phyloP scores from a whole-genome alignment of 2,113 vertebrate species.

The Laterallus jamaicensis region DNA sequence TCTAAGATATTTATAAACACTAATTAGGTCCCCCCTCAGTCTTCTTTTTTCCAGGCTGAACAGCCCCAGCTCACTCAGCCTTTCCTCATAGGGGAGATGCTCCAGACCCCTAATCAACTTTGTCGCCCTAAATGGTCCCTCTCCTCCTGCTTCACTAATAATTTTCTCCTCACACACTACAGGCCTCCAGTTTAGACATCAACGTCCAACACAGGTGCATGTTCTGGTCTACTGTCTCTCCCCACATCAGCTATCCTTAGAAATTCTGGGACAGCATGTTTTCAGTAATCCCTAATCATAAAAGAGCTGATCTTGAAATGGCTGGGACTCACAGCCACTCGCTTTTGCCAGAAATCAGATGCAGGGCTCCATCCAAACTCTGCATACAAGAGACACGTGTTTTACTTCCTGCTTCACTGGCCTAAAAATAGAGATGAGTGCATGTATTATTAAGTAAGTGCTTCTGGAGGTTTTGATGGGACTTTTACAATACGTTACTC shows the following conservation, averaged over 20 bases:
- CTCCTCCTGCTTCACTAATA: background rate
- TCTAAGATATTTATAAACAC: too few species aligned
- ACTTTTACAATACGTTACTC: background rate
- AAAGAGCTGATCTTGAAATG: background rate
- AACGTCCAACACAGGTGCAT: background rate
- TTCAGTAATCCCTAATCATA: background rate
- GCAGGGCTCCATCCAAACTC: background rate
- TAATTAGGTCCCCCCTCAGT: too few species aligned
- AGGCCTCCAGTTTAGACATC: background rate
- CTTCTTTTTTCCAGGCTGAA: too few species aligned
- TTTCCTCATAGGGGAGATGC: too few species aligned
- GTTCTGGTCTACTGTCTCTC: background rate
- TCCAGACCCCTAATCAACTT: too few species aligned
- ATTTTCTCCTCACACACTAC: background rate
- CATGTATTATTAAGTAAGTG: background rate
- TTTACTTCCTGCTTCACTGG: background rate
- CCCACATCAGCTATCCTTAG: background rate
- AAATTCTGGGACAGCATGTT: background rate
- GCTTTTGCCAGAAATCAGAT: background rate
- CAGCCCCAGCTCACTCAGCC: too few species aligned
- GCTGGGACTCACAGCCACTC: background rate
- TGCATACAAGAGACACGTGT: background rate
- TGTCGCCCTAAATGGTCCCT: background rate
- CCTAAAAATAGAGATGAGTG: background rate
- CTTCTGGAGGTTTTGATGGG: background rate